A percentile compares a stretch with the other conserved stretches of the same genome.
Evolutionary conservation across 2,888 invertebrate species (phyloP).

Genomic region (Coenonympha arcania): DNA sequence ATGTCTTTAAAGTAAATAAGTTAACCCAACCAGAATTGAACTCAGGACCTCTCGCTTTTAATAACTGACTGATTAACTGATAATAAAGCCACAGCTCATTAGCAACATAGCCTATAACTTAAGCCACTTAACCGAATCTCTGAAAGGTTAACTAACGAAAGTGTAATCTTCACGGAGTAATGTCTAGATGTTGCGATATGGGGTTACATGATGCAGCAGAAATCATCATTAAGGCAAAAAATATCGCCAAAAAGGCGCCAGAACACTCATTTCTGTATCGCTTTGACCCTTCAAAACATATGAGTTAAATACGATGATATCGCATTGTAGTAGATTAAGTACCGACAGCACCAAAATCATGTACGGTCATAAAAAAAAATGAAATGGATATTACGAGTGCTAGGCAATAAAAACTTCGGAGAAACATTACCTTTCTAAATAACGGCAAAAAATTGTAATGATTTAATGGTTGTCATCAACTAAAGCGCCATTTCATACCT

Average conservation of each 20-base stretch:
- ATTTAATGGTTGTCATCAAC: no score
- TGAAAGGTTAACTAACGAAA: conserved; percentile 10
- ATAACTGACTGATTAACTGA: no score
- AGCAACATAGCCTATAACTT: neutral
- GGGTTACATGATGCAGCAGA: conserved; percentile 10
- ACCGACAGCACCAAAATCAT: conserved; percentile 44
- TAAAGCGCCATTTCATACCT: no score
- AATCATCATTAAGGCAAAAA: conserved; percentile 19
- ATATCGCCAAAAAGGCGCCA: conserved; percentile 21
- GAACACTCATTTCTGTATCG: conserved; percentile 42
- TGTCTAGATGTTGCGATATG: conserved; percentile 9
- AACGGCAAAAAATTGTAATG: no score
- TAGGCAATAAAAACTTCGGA: neutral
- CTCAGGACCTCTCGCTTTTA: no score
- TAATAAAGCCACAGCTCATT: neutral
- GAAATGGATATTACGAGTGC: neutral
- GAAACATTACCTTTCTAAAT: no score
- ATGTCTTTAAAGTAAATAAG: no score
- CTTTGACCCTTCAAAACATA: conserved; percentile 40
- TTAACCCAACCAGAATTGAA: no score
- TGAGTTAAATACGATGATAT: conserved; percentile 41
- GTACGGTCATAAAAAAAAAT: neutral
- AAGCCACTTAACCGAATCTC: neutral
- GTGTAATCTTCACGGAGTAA: conserved; percentile 9
- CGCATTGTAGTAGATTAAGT: conserved; percentile 36